A percentile compares a stretch with the other conserved stretches of the same genome.
Conservation (phyloP, 2,113 vertebrate genomes). For the Eclectus roratus region DNA sequence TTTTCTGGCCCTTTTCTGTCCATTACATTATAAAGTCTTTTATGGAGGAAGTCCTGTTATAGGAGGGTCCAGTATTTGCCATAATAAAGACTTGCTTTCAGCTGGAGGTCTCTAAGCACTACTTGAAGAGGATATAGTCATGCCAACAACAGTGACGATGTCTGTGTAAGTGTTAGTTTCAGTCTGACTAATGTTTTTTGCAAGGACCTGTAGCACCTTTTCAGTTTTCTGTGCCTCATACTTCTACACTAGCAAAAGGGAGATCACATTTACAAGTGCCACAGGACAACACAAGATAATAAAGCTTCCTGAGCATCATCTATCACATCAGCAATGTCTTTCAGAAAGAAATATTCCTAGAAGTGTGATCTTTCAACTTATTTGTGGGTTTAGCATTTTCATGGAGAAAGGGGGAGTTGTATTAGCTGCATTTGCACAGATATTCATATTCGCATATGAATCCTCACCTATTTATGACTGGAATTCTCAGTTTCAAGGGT, state of each 20-base stretch:
- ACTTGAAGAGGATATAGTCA: neutral
- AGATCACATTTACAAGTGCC: neutral
- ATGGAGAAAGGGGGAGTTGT: neutral
- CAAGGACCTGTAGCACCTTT: neutral
- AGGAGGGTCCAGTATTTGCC: neutral
- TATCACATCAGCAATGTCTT: neutral
- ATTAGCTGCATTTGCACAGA: neutral
- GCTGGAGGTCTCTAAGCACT: neutral
- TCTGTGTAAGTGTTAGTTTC: neutral
- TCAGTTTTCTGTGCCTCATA: neutral
- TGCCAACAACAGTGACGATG: neutral
- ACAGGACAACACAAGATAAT: neutral
- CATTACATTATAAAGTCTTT: neutral
- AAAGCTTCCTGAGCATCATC: neutral
- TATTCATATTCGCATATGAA: neutral
- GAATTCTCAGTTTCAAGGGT: neutral
- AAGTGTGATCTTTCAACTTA: neutral
- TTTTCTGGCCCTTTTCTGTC: neutral
- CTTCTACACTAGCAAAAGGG: neutral
- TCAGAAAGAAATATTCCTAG: neutral
- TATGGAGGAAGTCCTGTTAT: neutral
- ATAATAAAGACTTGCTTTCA: neutral
- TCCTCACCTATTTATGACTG: neutral
- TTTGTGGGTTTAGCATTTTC: neutral
- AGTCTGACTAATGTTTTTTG: neutral